Evolutionary conservation across 2,888 invertebrate species (phyloP), one percentile per base, ranked within the genome.

Genomic region (Caenorhabditis panamensis): DNA sequence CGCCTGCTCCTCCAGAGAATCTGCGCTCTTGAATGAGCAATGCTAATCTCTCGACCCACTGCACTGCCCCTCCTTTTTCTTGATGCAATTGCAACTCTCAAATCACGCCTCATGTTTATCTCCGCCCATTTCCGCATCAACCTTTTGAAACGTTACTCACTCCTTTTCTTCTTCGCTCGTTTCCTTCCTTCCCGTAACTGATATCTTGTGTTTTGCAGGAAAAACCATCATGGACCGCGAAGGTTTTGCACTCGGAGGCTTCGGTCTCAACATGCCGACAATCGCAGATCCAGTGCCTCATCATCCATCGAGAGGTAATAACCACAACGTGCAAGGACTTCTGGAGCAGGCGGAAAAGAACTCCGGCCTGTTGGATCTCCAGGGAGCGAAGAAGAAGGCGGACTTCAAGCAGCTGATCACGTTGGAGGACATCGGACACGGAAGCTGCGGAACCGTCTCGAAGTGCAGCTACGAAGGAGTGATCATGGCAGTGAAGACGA

Each of bases 381-480:
- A 66, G 36, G 71, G 72, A 13, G 18, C 3, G 2, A 80, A 54
- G 47, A 18, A 26, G 1, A 53, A 62, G 24, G 82, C 79, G 0
- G 36, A 73, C 9, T 36, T 62, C 20, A 62, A 75, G 1, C 91
- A 92, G 36, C 80, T 92, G 76, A 90, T 91, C 64, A 79, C 88
- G 2, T 53, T 92, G 8, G 91, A 90, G 36, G 92, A 92, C 73
- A 89, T 92, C 20, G 92, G 92, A 11, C 91, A 92, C 80, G 89
- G 89, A 16, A 97, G 97, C 16, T 98, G 97, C 91, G 98, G 98
- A 9, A 96, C 97, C 92, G 98, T 99, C 9, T 95, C 96, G 41
- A 96, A 96, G 92, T 97, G 97, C 97, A 67, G 62, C n/a, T 86
- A 87, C 66, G 53, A 82, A 18, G 84, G 86, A 61, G 71, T 83